Conservation (phyloP, 2,888 invertebrate genomes). For the Hydriomena furcata region DNA sequence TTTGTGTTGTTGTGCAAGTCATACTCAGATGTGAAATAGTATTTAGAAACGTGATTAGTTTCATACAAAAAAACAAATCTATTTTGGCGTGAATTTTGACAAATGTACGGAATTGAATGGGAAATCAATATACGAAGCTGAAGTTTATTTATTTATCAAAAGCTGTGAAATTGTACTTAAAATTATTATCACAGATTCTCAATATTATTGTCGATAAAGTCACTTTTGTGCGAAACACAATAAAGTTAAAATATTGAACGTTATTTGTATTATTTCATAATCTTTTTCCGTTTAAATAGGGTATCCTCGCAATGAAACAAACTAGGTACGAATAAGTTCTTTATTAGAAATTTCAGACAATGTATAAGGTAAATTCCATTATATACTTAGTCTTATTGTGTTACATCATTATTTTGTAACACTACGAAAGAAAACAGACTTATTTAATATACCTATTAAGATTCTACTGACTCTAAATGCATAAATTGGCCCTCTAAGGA, state of each 20-base stretch:
- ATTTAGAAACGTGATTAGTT: conserved; percentile 34
- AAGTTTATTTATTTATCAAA: conserved; percentile 69
- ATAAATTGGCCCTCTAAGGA: no score
- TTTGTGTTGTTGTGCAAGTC: conserved; percentile 2
- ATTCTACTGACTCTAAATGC: no score
- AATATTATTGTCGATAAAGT: conserved; percentile 71
- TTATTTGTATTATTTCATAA: conserved; percentile 29
- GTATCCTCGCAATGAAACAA: conserved; percentile 17
- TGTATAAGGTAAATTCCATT: conserved; percentile 25
- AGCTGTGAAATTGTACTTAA: conserved; percentile 82
- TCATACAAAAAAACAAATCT: conserved; percentile 35
- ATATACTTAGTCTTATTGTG: conserved; percentile 18
- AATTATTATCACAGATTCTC: conserved; percentile 71
- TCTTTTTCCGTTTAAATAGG: background rate
- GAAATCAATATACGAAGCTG: conserved; percentile 47
- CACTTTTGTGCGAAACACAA: conserved; percentile 79
- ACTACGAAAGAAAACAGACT: no score
- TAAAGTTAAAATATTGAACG: conserved; percentile 58
- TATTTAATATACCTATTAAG: no score
- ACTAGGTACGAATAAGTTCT: conserved; percentile 8
- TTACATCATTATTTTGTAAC: background rate
- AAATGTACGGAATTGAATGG: conserved; percentile 65
- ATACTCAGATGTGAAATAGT: conserved; percentile 20
- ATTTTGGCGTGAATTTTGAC: conserved; percentile 57
- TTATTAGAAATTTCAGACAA: conserved; percentile 23